Base-by-base conservation (phyloP, 2,888 invertebrate genomes). In the Cerastis leucographa region DNA sequence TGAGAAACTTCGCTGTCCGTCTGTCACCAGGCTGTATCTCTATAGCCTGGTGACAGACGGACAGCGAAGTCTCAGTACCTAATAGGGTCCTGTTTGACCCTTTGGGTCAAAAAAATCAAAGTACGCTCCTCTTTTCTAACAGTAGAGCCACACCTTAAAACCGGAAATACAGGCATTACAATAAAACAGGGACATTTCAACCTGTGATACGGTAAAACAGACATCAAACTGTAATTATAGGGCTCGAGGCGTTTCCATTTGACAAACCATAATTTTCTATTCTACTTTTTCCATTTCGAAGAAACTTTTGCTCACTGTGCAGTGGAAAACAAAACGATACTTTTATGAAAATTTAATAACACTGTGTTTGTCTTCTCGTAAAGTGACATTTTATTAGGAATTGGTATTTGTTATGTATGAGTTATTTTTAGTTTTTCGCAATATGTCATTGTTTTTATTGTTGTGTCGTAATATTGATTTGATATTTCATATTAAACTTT, bases 261-360 rank as follows among this genome's bases (percentile, higher is more conserved):
- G 82, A 85, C 80, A 84, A 77, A 80, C 85, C 78, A 74, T 85
- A 83, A 88, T 89, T 89, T 88, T 80, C 84, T 66, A 76, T 81
- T 81, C 54, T 40, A 71, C 69, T 85, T 80, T 78, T 78, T 74
- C 77, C 73, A 62, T 46, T 87, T 76, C 66, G 51, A 44, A 11
- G 61, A 81, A 81, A 81, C 72, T 76, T 74, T 69, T 25, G 22
- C 49, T 42, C 62, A 77, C 67, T 67, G 61, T 76, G 77, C 66
- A 74, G 40, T 44, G 40, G 69, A 65, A 76, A 71, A 62, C 65
- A 12, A 44, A 56, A 76, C 40, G 59, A 72, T 40, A 40, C 22
- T 17, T 51, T 61, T 29, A 68, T 86, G 54, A 78, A 76, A 70
- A 40, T 70, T 80, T 76, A 40, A 77, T 76, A 64, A 62, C 40